Base-by-base conservation (phyloP, 1,140 invertebrate species). In the Trissolcus basalis region DNA sequence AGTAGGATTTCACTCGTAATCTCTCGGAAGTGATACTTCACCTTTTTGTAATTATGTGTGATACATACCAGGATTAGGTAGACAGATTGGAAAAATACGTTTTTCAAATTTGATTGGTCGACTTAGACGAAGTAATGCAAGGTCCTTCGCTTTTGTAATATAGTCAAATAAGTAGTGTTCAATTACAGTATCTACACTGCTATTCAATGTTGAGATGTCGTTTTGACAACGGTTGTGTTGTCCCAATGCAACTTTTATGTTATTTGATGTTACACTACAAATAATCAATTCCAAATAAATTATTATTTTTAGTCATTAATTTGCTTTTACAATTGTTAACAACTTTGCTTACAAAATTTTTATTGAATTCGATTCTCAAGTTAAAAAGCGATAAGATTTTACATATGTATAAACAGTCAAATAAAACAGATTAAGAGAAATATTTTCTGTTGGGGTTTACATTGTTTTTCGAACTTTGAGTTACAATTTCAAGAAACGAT, bases 81-180 rank as follows among this genome's bases (percentile, higher is more conserved):
- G 77, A 77, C 92, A 93, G 15, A 92, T 88, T 0, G 92, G 91
- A 4, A 84, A 83, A 65, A 93, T 87, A 41, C 87, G 82, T 53
- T 87, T 85, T 36, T 89, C 90, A 60, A 92, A 90, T 41, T 84
- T 79, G 1, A 90, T 88, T 6, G 88, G 85, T 15, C 86, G 82
- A 59, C 85, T 88, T 6, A 93, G 81, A 47, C 86, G 88, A 5
- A 93, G 75, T 12, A 93, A 69, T 1, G 91, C 92, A 32, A 93
- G 85, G 82, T 93, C 91, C 69, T 91, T 89, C 27, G 90, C 86
- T 69, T 80, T 82, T 0, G 88, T 89, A n/a, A 77, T 85, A 0
- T 80, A 75, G 59, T 89, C 88, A 73, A 90, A 92, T 47, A 89
- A 88, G 2, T 90, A 90, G 81, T 91, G 86, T 0, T 89, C 67